Conservation (phyloP, 2,797 vertebrate species). For the Pogonophryne albipinna region DNA sequence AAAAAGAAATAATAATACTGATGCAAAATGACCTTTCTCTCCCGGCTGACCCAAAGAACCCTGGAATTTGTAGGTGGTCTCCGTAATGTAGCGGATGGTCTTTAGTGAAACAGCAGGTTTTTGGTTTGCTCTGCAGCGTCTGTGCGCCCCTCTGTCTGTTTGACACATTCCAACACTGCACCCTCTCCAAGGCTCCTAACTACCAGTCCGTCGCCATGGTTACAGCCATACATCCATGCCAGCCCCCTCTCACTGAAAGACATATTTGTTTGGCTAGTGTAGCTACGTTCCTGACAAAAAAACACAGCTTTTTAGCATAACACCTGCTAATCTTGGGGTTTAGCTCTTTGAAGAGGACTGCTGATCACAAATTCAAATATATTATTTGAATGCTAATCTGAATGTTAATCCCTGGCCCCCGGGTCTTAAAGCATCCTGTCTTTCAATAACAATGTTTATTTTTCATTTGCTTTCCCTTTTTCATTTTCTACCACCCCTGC, state of each 20-base stretch:
- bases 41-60: conserved; percentile 36
- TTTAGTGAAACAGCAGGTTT: conserved; percentile 82
- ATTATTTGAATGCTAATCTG: conserved; percentile 92
- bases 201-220: conserved; percentile 89
- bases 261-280: conserved; percentile 97
- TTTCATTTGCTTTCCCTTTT: conserved; percentile 81
- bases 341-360: conserved; percentile 86
- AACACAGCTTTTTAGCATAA: conserved; percentile 88
- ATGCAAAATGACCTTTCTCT: conserved; percentile 61
- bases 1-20: conserved; percentile 27
- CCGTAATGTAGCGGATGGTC: conserved; percentile 68
- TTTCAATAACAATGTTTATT: conserved; percentile 89
- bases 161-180: conserved; percentile 84
- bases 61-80: conserved; percentile 81
- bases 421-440: conserved; percentile 85
- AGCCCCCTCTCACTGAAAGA: conserved; percentile 91
- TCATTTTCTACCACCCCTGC: conserved; percentile 44
- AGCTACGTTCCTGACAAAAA: conserved; percentile 88
- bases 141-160: conserved; percentile 82
- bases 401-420: conserved; percentile 89
- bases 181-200: conserved; percentile 79
- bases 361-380: conserved; percentile 94
- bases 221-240: conserved; percentile 90
- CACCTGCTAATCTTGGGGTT: conserved; percentile 92
- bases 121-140: conserved; percentile 79